These are phyloP conservation scores for Maniola hyperantus DNA, from an alignment of 2,888 invertebrate genomes.

Conservation along the genomic window DNA sequence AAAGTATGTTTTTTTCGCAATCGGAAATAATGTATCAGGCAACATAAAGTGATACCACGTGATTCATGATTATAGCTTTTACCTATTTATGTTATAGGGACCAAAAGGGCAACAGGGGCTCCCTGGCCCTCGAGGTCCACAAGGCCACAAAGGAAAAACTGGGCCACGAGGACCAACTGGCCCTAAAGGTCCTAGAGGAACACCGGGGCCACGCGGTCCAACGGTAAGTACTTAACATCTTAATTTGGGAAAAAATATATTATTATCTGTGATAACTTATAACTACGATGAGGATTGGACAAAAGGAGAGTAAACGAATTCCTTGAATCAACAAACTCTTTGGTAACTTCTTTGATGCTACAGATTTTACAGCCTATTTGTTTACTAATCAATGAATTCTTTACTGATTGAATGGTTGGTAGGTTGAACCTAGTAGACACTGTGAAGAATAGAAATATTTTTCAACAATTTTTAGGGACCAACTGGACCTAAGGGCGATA, in stretches of 20 bases:
- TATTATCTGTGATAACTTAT: no score
- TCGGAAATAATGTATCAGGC: no score
- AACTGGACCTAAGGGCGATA: constrained; percentile 72
- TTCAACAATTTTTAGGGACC: constrained; percentile 56
- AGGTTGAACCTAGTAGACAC: no score
- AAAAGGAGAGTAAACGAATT: no score
- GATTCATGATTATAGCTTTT: background rate
- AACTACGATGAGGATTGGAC: no score
- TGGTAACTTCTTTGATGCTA: no score
- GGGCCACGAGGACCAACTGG: constrained; percentile 76
- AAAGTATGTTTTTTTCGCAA: no score
- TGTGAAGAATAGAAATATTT: background rate
- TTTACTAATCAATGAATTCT: no score
- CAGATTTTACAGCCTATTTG: no score
- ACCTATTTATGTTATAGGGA: constrained; percentile 48
- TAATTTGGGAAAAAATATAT: background rate
- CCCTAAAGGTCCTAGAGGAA: constrained; percentile 52
- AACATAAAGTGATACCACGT: no score
- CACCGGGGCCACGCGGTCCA: constrained; percentile 77
- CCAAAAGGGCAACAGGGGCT: constrained; percentile 48
- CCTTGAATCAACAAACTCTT: no score
- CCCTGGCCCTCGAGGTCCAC: constrained; percentile 78
- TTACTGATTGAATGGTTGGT: no score
- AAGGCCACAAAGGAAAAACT: constrained; percentile 52
- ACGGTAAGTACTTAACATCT: constrained; percentile 53